Evolutionary conservation across 1,140 invertebrate species (phyloP), one percentile per base, ranked within the genome.

Genomic region (Metopolophium dirhodum): DNA sequence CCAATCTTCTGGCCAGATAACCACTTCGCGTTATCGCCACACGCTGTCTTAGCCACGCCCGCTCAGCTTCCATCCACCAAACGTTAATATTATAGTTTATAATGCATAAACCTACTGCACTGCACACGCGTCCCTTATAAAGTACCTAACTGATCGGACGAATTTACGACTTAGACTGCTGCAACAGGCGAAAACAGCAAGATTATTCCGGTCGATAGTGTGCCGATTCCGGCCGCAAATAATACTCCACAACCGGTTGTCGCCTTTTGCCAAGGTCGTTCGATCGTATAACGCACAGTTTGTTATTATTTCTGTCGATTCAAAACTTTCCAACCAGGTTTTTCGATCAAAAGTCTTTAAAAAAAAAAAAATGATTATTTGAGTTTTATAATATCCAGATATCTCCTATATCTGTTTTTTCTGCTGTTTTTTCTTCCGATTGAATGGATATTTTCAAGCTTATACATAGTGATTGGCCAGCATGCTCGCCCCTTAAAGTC

Each of bases 1-100:
- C 26, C 30, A 49, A 90, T 90, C 88, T 90, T 49, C 51, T 54
- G 88, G 47, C n/a, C 88, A n/a, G 88, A 90, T 90, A 90, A 90
- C 41, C 85, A 11, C 45, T 14, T n/a, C 88, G 88, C 49, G 49
- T 90, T 90, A 90, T 90, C 88, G 1, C 35, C 35, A 23, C 47
- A 35, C 45, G 87, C 18, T 49, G 87, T 89, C 2, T 49, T 35
- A 2, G 20, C 51, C 88, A 51, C 11, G 3, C 54, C 89, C 22
- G 35, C n/a, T 30, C 37, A 85, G 4, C 20, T 14, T 85, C 41
- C 83, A 23, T 41, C 82, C 37, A 14, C 26, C 30, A 20, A 30
- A 49, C 45, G 45, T 49, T 35, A 49, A 87, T 37, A 37, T 82
- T 37, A 35, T 47, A 23, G 41, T 86, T 30, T 86, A 86, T 30